Base-by-base conservation (phyloP, 2,797 vertebrate genomes). In the Sylvilagus floridanus region DNA sequence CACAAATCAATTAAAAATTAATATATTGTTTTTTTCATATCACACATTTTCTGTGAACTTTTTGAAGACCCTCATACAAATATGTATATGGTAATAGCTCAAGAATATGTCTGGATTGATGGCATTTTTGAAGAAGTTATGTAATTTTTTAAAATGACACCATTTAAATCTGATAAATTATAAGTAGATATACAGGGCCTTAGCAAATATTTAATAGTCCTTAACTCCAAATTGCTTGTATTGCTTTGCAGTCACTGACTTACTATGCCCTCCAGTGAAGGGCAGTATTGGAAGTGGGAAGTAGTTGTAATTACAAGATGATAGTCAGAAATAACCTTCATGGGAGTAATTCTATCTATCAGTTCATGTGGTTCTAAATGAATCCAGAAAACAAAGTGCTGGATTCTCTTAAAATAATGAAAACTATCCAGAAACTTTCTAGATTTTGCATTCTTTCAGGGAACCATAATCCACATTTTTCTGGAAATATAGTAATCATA, bases 111-210 rank as follows among this genome's bases (percentile, higher is more conserved):
- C 16, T 10, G 69, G 65, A 79, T 14, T 35, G 30, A n/a, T 86
- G 47, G 8, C 12, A 60, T 84, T 84, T 91, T 30, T 95, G 12
- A 97, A 91, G 28, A 95, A 76, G 6, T 86, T 87, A 82, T n/a
- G 24, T 77, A 50, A 79, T 42, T 93, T 6, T 26, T 83, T 88
- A 90, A 88, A 94, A 85, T 35, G 30, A 10, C 8, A 71, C 87
- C 19, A 86, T 37, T n/a, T 86, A 84, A 79, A 76, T 66, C 19
- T 76, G 6, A 88, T 82, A 79, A 94, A 91, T 63, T 7, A 50
- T 0, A 78, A 60, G 1, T 26, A 2, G 1, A 72, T n/a, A 37
- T 32, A 0, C 9, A 91, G 62, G 1, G 32, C 91, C 37, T 84
- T 14, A 75, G 65, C 14, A 68, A 87, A 63, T 82, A 93, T 82